A percentile compares a stretch with the other conserved stretches of the same genome.
phyloP scores from a whole-genome alignment of 2,113 vertebrate genomes.

The Mobula hypostoma region DNA sequence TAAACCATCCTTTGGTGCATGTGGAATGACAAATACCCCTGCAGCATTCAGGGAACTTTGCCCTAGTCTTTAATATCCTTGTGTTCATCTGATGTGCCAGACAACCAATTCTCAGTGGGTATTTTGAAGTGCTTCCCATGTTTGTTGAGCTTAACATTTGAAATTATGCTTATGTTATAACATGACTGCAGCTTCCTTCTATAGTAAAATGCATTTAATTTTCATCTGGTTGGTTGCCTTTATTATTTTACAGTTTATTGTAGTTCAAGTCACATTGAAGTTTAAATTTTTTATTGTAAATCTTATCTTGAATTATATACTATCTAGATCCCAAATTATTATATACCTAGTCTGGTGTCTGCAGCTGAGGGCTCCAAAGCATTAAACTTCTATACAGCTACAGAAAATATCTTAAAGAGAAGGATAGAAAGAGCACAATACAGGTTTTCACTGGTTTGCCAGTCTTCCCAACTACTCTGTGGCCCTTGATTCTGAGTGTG shows the following conservation, averaged over 20 bases:
- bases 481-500: neutral
- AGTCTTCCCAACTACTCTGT: neutral
- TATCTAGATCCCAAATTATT: too few species aligned
- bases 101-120: neutral
- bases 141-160: neutral
- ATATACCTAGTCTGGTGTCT: neutral
- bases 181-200: neutral
- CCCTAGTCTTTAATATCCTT: neutral
- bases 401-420: neutral
- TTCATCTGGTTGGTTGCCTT: neutral
- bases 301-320: too few species aligned
- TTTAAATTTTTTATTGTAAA: neutral
- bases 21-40: too few species aligned
- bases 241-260: neutral
- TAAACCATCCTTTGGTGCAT: neutral
- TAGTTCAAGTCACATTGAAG: neutral
- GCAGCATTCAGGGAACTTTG: neutral
- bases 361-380: neutral
- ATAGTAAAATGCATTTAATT: neutral
- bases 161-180: neutral
- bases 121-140: neutral
- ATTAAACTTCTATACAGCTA: neutral
- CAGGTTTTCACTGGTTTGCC: neutral
- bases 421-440: neutral
- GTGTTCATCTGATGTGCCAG: too few species aligned